Conservation (phyloP, 2,888 invertebrate genomes). For the Erpobdella octoculata region DNA sequence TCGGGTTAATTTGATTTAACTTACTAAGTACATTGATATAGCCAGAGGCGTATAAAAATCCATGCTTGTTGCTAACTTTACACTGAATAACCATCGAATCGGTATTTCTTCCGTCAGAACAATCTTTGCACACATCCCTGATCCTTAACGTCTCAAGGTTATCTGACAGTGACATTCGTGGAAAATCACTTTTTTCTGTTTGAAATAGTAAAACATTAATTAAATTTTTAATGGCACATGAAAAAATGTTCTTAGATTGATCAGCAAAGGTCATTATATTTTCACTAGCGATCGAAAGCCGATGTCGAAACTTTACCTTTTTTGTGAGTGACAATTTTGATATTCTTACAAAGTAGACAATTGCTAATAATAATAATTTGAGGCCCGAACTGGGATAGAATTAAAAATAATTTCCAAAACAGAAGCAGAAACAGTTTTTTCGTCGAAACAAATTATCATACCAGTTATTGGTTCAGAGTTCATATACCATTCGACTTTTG, state of each 20-base stretch:
- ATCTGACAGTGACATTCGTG: conserved; percentile 8
- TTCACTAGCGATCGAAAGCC: too few species aligned
- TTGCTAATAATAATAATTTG: too few species aligned
- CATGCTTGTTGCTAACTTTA: conserved; percentile 32
- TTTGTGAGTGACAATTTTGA: too few species aligned
- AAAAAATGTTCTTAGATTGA: too few species aligned
- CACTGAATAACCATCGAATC: conserved; percentile 36
- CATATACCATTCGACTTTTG: conserved; percentile 17
- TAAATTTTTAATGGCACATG: neutral
- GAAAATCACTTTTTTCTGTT: neutral
- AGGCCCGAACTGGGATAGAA: too few species aligned
- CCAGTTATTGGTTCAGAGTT: conserved; percentile 4
- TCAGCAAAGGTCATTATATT: too few species aligned
- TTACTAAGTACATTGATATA: conserved; percentile 36
- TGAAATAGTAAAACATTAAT: neutral
- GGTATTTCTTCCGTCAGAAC: neutral
- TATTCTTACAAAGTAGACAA: too few species aligned
- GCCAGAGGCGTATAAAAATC: conserved; percentile 29
- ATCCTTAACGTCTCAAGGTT: neutral
- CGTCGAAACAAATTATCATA: too few species aligned
- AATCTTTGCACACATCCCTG: conserved; percentile 21
- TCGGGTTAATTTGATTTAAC: neutral
- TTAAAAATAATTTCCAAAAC: too few species aligned
- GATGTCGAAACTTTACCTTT: too few species aligned
- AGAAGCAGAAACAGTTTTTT: neutral